These are phyloP conservation scores for Loxodonta africana DNA, from an alignment of 2,113 vertebrate genomes.

Conservation along the genomic window DNA sequence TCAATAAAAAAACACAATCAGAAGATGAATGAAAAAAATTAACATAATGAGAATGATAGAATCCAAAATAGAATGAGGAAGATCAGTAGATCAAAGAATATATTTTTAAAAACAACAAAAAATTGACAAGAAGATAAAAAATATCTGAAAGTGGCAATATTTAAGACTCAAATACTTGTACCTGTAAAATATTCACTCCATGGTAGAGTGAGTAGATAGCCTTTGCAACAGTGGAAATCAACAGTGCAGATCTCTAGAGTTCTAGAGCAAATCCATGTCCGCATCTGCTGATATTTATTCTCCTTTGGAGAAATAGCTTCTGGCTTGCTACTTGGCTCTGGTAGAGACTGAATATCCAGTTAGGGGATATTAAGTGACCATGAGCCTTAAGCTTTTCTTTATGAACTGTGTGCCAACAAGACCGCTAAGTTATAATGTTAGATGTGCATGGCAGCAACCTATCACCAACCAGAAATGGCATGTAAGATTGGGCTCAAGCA, in stretches of 20 bases:
- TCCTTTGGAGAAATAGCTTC: background rate
- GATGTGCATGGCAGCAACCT: background rate
- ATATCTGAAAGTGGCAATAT: background rate
- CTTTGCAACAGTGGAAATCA: background rate
- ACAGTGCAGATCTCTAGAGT: background rate
- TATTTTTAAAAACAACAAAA: background rate
- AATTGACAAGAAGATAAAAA: background rate
- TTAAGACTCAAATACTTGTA: background rate
- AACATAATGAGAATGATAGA: background rate
- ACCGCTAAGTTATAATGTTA: background rate
- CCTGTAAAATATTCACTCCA: background rate
- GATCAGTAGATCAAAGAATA: background rate
- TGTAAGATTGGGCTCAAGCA: background rate
- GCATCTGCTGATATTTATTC: background rate
- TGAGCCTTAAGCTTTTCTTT: background rate
- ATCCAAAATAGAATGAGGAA: background rate
- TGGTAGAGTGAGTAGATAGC: background rate
- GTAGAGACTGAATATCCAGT: background rate
- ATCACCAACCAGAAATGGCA: background rate
- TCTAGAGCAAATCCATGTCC: background rate
- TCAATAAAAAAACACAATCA: background rate
- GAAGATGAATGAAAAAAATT: background rate
- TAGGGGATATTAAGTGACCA: background rate
- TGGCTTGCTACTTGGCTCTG: background rate
- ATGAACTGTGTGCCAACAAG: background rate